These are phyloP conservation scores for Globodera ellingtonae DNA, from an alignment of 1,140 invertebrate species.

Conservation along the genomic window DNA sequence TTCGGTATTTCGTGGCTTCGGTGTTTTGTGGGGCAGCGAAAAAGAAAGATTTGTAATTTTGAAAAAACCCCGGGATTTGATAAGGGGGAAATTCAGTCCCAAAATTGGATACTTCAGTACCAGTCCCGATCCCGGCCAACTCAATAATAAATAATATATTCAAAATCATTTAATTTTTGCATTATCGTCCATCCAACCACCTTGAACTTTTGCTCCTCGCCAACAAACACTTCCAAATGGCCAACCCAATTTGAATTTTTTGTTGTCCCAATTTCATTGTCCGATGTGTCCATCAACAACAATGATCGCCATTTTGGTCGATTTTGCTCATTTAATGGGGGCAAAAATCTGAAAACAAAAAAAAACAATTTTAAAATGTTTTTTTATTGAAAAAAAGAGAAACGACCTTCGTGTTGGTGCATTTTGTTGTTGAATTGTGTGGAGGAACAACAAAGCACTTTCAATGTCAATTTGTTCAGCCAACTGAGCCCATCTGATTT, in stretches of 20 bases:
- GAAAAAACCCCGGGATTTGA: no score
- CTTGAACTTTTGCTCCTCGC: constrained; percentile 20
- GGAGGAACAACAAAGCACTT: constrained; percentile 7
- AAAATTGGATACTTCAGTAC: no score
- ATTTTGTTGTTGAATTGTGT: constrained; percentile 25
- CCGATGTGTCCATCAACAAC: neutral
- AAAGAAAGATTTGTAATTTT: no score
- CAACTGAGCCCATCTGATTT: constrained; percentile 19
- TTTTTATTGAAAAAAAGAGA: neutral
- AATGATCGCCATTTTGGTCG: constrained; percentile 13
- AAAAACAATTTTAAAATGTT: neutral
- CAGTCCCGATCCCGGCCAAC: no score
- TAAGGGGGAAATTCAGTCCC: no score
- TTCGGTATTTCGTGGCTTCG: no score
- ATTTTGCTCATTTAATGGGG: constrained; percentile 9
- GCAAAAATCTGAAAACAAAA: constrained; percentile 18
- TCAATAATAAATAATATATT: no score
- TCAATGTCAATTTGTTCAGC: constrained; percentile 18
- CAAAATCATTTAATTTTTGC: no score
- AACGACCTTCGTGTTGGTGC: neutral
- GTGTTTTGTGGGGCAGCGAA: no score
- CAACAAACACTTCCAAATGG: constrained; percentile 13
- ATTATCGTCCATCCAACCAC: neutral
- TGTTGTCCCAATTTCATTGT: neutral
- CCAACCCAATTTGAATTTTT: neutral